Conservation (phyloP, 1,140 invertebrate genomes). For the Drosophila novamexicana region DNA sequence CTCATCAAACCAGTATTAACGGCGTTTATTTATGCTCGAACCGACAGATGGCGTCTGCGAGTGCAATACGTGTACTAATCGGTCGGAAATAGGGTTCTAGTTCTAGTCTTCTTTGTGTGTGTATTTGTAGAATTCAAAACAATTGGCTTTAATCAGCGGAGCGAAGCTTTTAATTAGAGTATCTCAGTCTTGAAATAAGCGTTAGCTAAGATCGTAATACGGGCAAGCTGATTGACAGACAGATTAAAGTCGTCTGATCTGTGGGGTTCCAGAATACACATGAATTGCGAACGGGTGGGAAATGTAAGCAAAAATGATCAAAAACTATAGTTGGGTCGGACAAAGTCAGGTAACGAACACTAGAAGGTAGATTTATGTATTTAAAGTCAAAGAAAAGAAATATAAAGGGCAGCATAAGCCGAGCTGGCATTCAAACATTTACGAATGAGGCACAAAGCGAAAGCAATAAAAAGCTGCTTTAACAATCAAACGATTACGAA, state of each 20-base stretch:
- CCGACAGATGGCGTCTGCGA: slow-evolving; percentile 5
- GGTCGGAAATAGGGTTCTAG: slow-evolving; percentile 5
- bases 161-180: neutral
- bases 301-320: too few relatives aligned
- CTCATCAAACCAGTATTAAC: slow-evolving; percentile 39
- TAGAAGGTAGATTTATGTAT: too few relatives aligned
- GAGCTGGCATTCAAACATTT: too few relatives aligned
- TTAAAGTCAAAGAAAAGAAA: too few relatives aligned
- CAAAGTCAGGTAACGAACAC: too few relatives aligned
- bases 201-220: neutral
- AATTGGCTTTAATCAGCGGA: slow-evolving; percentile 26
- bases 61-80: slow-evolving; percentile 3
- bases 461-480: too few relatives aligned
- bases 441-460: too few relatives aligned
- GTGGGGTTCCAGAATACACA: too few relatives aligned
- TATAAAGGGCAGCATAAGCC: too few relatives aligned
- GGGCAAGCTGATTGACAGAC: neutral
- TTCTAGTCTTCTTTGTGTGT: slow-evolving; percentile 1
- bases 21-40: slow-evolving; percentile 28
- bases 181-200: neutral
- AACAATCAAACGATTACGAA: too few relatives aligned
- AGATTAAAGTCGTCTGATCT: neutral
- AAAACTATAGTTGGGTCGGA: too few relatives aligned
- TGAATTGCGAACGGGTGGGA: too few relatives aligned
- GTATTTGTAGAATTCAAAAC: slow-evolving; percentile 6